phyloP scores from a whole-genome alignment of 2,113 vertebrate species.

The Baryphthengus martii region DNA sequence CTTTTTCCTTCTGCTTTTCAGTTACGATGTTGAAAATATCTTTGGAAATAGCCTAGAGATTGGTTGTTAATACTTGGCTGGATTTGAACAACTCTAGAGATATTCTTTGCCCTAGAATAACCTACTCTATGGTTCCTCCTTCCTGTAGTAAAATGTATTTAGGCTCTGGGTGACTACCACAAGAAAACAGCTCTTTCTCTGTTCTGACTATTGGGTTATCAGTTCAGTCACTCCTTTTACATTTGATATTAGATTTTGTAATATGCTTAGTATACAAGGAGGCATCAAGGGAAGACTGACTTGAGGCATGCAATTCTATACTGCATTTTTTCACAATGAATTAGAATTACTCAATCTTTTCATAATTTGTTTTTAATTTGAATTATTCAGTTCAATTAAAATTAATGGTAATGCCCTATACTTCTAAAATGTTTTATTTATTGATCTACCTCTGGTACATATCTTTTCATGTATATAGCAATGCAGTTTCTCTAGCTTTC shows the following conservation, averaged over 20 bases:
- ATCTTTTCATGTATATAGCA: neutral
- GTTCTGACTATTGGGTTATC: neutral
- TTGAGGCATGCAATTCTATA: neutral
- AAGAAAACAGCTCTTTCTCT: neutral
- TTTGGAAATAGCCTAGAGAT: neutral
- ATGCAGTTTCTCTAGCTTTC: neutral
- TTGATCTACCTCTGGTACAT: neutral
- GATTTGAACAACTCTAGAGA: neutral
- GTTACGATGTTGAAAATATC: rapidly evolving
- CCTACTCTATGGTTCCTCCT: neutral
- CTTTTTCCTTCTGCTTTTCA: neutral
- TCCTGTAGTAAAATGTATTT: neutral
- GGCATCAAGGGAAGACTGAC: neutral
- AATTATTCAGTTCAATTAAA: neutral
- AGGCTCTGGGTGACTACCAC: neutral
- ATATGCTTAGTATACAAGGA: neutral
- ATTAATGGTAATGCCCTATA: neutral
- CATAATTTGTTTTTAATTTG: neutral
- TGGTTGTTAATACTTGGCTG: neutral
- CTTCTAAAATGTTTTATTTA: neutral
- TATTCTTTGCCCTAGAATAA: neutral
- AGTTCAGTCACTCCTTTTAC: neutral
- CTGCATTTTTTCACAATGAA: rapidly evolving
- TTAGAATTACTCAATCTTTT: neutral
- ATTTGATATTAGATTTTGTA: neutral